Conservation (phyloP, 2,797 vertebrate species). For the Halcyon smyrnensis region DNA sequence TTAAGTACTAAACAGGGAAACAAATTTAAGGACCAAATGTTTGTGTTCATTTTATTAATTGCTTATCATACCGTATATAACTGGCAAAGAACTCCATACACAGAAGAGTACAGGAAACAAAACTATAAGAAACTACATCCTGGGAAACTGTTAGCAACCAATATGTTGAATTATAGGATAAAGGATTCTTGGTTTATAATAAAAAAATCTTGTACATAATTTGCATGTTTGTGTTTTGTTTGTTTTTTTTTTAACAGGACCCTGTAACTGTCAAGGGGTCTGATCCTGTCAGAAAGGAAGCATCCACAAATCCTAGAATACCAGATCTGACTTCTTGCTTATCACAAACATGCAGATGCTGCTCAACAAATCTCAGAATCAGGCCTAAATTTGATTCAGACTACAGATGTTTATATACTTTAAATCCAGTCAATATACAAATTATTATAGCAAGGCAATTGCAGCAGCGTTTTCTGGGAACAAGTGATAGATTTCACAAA, state of each 20-base stretch:
- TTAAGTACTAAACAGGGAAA: neutral
- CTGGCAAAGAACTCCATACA: neutral
- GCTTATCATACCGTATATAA: neutral
- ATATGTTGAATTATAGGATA: neutral
- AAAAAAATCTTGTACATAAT: neutral
- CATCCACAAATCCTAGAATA: neutral
- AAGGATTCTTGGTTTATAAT: neutral
- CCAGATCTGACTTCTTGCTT: neutral
- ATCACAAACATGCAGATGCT: neutral
- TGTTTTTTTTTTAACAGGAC: neutral
- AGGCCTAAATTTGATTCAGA: neutral
- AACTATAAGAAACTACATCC: neutral
- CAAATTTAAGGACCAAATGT: slow-evolving; percentile 11
- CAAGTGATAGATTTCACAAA: neutral
- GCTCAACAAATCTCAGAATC: neutral
- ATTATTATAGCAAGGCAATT: neutral
- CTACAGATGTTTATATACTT: neutral
- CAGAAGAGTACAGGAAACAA: neutral
- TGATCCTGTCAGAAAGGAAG: neutral
- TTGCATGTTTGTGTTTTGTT: neutral
- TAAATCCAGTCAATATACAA: neutral
- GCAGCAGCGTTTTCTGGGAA: neutral
- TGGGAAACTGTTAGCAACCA: neutral
- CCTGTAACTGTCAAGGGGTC: neutral
- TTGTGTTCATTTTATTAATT: neutral